These are phyloP conservation scores for Dendropsophus ebraccatus DNA, from an alignment of 2,113 vertebrate species.

Conservation along the genomic window DNA sequence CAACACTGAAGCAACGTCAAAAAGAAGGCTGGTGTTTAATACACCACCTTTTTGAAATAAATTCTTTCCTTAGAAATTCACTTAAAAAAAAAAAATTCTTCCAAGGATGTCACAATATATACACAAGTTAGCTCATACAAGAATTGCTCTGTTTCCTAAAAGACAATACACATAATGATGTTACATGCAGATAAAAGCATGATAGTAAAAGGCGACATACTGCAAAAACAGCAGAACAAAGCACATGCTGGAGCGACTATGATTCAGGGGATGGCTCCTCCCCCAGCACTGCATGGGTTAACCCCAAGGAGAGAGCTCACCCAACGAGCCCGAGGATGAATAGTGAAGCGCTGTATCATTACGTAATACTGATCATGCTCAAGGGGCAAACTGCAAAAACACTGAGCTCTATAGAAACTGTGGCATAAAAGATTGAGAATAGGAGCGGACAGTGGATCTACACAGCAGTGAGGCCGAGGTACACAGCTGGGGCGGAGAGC, in stretches of 20 bases:
- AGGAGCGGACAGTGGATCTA: not conserved
- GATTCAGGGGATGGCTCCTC: not conserved
- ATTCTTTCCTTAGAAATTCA: no score
- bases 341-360: not conserved
- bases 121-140: no score
- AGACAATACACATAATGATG: no score
- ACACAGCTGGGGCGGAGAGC: constrained; percentile 20
- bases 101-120: no score
- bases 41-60: no score
- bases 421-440: not conserved
- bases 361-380: constrained; percentile 42
- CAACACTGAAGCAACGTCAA: no score
- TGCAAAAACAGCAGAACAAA: not conserved
- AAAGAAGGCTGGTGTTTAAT: no score
- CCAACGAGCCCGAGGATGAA: not conserved
- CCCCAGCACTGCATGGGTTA: not conserved
- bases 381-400: constrained; percentile 9
- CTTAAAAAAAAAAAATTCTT: no score
- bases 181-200: no score
- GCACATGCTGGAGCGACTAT: not conserved
- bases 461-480: constrained; percentile 34
- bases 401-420: constrained; percentile 20
- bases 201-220: no score
- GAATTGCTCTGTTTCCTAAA: no score
- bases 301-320: not conserved